Percentiles rank a stretch among this genome's conserved stretches.
These are phyloP conservation scores for Stomatorhinus walkeri DNA, from an alignment of 2,797 vertebrate species.

Conservation along the genomic window DNA sequence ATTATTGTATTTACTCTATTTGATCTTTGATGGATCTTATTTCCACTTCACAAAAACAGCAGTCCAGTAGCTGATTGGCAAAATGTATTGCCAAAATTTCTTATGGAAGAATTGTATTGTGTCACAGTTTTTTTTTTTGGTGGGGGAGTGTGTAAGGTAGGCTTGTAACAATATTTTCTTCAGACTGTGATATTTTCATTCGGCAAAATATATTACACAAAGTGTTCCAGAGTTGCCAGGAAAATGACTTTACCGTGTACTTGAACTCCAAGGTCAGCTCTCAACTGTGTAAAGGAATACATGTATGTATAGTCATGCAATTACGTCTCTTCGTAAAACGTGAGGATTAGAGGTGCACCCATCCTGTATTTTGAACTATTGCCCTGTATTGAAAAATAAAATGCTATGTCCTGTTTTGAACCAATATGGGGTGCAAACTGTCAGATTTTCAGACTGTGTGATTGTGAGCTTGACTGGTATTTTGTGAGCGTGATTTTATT, in stretches of 20 bases:
- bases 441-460: neutral
- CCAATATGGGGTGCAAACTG: neutral
- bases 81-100: neutral
- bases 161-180: neutral
- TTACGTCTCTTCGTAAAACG: neutral
- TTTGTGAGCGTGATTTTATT: neutral
- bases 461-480: neutral
- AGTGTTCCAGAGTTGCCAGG: neutral
- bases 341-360: neutral
- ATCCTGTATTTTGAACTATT: neutral
- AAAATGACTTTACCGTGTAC: neutral
- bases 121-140: neutral
- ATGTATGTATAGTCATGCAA: neutral
- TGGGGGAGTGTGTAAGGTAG: neutral
- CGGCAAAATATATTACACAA: neutral
- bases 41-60: neutral
- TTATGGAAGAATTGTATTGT: neutral
- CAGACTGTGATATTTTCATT: neutral
- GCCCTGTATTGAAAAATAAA: neutral
- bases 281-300: neutral
- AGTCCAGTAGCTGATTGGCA: neutral
- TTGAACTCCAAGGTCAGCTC: neutral
- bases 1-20: neutral
- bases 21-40: neutral
- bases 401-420: neutral